A percentile compares a stretch with the other conserved stretches of the same genome.
Conservation (phyloP, 1,140 invertebrate genomes). For the Drosophila arizonae region DNA sequence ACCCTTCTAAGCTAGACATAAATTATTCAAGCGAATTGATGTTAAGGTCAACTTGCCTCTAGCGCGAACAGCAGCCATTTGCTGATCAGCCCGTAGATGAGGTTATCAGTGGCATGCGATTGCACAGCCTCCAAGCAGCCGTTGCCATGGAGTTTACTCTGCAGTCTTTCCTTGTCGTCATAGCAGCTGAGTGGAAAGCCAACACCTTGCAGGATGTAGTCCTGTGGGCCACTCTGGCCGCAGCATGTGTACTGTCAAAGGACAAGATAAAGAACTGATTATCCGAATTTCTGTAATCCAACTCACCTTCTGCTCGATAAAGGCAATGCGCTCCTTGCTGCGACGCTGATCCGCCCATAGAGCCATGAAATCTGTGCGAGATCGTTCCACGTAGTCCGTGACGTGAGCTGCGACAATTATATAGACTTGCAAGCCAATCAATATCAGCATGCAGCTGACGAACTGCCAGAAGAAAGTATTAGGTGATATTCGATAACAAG, state of each 20-base stretch:
- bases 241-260: conserved; percentile 66
- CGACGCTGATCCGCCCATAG: conserved; percentile 59
- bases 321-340: conserved; percentile 54
- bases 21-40: conserved; percentile 28
- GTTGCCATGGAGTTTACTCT: conserved; percentile 42
- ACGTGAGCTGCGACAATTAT: conserved; percentile 71
- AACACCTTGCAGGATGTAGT: conserved; percentile 60
- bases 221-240: conserved; percentile 54
- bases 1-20: conserved; percentile 45
- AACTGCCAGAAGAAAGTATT: conserved; percentile 40
- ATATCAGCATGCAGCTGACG: conserved; percentile 68
- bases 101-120: conserved; percentile 66
- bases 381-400: conserved; percentile 71
- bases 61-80: conserved; percentile 71
- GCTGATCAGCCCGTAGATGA: conserved; percentile 61
- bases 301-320: conserved; percentile 65
- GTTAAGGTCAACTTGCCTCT: conserved; percentile 65
- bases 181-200: conserved; percentile 69
- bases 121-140: conserved; percentile 67
- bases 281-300: accelerated
- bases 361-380: conserved; percentile 56
- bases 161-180: conserved; percentile 34
- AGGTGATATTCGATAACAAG: not conserved
- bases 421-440: conserved; percentile 73
- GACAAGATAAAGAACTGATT: not conserved